A percentile compares a stretch with the other conserved stretches of the same genome.
These are phyloP conservation scores for Pachyramphus minor DNA, from an alignment of 2,113 vertebrate genomes.

Conservation along the genomic window DNA sequence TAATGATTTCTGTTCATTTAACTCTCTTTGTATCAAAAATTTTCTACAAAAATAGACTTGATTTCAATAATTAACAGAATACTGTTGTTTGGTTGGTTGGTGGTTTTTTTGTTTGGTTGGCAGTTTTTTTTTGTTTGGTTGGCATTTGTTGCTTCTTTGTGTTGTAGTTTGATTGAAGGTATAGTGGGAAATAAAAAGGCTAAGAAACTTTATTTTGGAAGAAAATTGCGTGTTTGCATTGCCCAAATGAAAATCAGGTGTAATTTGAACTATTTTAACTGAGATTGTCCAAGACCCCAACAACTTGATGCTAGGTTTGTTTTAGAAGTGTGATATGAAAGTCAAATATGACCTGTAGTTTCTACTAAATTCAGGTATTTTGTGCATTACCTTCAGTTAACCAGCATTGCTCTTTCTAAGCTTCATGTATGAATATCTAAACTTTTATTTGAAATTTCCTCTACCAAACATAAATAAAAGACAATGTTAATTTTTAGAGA, in stretches of 20 bases:
- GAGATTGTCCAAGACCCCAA: not conserved
- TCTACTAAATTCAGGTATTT: not conserved
- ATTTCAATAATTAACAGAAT: not conserved
- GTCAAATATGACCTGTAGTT: not conserved
- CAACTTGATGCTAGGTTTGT: not conserved
- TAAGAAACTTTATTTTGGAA: not conserved
- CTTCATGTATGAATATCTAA: not conserved
- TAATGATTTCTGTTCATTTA: not conserved
- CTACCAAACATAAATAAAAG: not conserved
- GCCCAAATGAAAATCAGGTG: not conserved
- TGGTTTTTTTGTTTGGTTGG: not conserved
- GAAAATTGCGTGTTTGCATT: not conserved
- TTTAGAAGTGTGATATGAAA: not conserved
- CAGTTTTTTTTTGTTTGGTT: not conserved
- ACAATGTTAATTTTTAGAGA: not conserved
- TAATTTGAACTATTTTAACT: not conserved
- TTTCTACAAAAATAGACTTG: not conserved
- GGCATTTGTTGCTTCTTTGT: not conserved
- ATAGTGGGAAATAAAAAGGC: not conserved
- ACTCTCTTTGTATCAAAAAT: not conserved
- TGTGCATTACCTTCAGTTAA: not conserved
- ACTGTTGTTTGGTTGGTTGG: rapidly evolving
- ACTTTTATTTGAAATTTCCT: not conserved
- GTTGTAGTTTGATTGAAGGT: not conserved
- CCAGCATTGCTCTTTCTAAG: not conserved